Conservation (phyloP, 2,113 vertebrate species). For the Heterotilapia buettikoferi region DNA sequence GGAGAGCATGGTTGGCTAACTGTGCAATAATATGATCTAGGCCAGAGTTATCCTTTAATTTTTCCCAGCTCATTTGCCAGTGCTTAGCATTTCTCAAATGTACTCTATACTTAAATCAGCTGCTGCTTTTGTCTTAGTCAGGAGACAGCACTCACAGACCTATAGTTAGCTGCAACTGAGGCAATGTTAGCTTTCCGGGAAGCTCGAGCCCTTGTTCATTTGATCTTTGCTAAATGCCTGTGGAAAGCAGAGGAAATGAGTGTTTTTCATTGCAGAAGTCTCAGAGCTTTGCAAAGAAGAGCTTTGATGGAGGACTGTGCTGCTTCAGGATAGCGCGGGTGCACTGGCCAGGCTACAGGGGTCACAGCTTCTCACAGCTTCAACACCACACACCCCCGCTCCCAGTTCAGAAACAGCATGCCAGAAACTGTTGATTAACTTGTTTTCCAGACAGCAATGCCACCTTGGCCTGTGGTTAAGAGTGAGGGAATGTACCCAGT, state of each 20-base stretch:
- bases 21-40: background rate
- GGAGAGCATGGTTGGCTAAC: background rate
- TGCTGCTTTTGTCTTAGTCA: background rate
- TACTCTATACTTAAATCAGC: background rate
- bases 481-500: slow-evolving; percentile 58
- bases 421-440: slow-evolving; percentile 61
- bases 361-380: background rate
- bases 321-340: background rate
- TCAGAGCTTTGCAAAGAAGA: background rate
- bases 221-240: background rate
- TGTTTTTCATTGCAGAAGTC: slow-evolving; percentile 12
- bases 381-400: background rate
- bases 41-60: background rate
- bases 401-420: slow-evolving; percentile 1
- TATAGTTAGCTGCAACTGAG: background rate
- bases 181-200: background rate
- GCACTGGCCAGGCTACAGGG: background rate
- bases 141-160: background rate
- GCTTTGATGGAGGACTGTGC: background rate
- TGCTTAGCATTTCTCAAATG: background rate
- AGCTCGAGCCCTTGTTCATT: background rate
- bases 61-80: background rate
- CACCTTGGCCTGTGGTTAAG: slow-evolving; percentile 46
- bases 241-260: background rate
- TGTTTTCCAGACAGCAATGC: slow-evolving; percentile 64